Evolutionary conservation across 2,888 invertebrate species (phyloP), one percentile per base, ranked within the genome.

Genomic region (Chymomyza caudatula): DNA sequence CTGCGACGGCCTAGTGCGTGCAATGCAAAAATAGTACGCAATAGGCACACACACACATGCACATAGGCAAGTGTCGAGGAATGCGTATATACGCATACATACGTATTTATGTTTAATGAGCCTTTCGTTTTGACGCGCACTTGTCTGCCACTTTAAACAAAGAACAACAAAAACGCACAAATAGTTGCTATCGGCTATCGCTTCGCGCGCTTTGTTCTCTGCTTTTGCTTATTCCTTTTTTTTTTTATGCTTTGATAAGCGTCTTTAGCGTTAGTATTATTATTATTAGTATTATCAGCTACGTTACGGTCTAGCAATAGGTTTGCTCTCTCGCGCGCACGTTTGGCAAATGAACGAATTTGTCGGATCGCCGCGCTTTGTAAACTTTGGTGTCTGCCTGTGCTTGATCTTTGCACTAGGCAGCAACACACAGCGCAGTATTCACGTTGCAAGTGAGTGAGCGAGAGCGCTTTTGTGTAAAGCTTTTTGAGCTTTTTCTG

Each of bases 1-100:
- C 29, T 25, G 55, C 63, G 22, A 47, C 20, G 8, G 47, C 19
- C 17, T n/a, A 5, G 25, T 51, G 51, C 51, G 51, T 51, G 53
- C 53, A 53, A 20, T 71, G 79, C 77, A 59, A 75, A 78, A 76
- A 68, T 65, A 67, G 80, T 79, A 79, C 80, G 80, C 80, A 79
- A 77, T 76, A 74, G 65, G 19, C 57, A 51, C 42, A 54, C 61
- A 42, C 44, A 58, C 55, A 53, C 22, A 52, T 54, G 55, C 29
- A 37, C 29, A 37, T 37, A 29, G 6, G 29, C 11, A 2, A 1
- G 29, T 37, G 29, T 6, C n/a, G n/a, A n/a, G n/a, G n/a, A n/a
- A 8, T 37, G 29, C 5, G 29, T 37, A 25, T 25, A 4, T 25
- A 25, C 25, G 25, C 6, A 6, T 25, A 2, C 29, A 11, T 11